Conservation (phyloP, 2,113 vertebrate species). For the Scatophagus argus region DNA sequence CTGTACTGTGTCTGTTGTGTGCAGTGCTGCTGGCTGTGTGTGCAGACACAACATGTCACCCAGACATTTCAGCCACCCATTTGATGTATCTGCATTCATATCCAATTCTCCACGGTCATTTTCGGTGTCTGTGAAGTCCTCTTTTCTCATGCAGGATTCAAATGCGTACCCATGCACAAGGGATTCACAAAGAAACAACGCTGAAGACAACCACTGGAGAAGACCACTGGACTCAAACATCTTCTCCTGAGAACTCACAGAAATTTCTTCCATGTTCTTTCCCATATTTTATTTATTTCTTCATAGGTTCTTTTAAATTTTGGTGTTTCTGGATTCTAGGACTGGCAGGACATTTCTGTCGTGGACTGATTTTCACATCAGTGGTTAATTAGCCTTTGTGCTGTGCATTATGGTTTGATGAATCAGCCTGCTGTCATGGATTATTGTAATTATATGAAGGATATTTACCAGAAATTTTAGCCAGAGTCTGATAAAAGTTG, state of each 20-base stretch:
- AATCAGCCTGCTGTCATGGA: not conserved
- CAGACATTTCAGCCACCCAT: conserved; percentile 82
- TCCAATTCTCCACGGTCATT: not conserved
- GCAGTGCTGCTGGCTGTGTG: not conserved
- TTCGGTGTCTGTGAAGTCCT: not conserved
- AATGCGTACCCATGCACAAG: not conserved
- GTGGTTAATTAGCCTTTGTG: not conserved
- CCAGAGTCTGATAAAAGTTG: not conserved
- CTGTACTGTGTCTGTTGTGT: conserved; percentile 5
- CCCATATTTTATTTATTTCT: not conserved
- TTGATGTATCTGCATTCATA: not conserved
- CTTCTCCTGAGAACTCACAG: not conserved
- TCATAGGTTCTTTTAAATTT: not conserved
- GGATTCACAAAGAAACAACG: not conserved
- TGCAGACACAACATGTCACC: not conserved
- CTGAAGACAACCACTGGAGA: not conserved
- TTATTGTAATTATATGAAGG: not conserved
- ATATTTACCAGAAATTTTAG: not conserved
- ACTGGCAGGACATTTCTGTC: not conserved
- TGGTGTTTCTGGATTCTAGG: not conserved
- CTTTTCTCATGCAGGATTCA: not conserved
- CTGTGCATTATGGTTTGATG: not conserved
- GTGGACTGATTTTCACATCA: not conserved
- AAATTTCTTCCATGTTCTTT: not conserved
- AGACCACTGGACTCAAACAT: not conserved